Percentiles rank a stretch among this genome's conserved stretches.
phyloP scores from a whole-genome alignment of 2,888 invertebrate genomes.

The Disparrhopalites patrizii region DNA sequence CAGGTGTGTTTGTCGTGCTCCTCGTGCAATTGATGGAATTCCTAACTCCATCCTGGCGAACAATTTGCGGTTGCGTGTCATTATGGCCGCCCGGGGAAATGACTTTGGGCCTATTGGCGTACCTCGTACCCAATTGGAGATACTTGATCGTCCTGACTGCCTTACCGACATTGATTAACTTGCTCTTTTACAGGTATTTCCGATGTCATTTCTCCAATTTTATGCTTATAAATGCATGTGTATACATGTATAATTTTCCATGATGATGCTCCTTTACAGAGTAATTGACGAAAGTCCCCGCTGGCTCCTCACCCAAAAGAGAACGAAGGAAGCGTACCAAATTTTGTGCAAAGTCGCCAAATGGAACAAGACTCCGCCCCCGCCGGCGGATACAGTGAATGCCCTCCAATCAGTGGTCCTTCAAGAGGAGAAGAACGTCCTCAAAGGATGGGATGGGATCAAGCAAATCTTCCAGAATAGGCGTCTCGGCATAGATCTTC shows the following conservation, averaged over 20 bases:
- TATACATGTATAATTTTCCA: too few relatives aligned
- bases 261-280: background rate
- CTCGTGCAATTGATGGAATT: constrained; percentile 46
- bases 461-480: constrained; percentile 19
- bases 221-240: too few relatives aligned
- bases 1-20: constrained; percentile 32
- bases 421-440: constrained; percentile 8
- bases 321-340: constrained; percentile 35
- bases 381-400: constrained; percentile 26
- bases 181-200: too few relatives aligned
- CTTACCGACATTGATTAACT: constrained; percentile 33
- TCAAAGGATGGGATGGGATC: constrained; percentile 18
- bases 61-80: constrained; percentile 42
- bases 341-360: constrained; percentile 38
- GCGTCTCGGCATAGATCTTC: constrained; percentile 14
- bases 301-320: constrained; percentile 38
- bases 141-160: constrained; percentile 33
- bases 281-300: constrained; percentile 36
- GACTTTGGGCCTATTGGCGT: constrained; percentile 34
- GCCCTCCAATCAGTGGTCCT: constrained; percentile 30
- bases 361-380: constrained; percentile 33
- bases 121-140: constrained; percentile 38
- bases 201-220: too few relatives aligned
- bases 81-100: constrained; percentile 46
- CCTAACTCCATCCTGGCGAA: constrained; percentile 42